phyloP scores from a whole-genome alignment of 2,797 vertebrate genomes.

The Anas georgica region DNA sequence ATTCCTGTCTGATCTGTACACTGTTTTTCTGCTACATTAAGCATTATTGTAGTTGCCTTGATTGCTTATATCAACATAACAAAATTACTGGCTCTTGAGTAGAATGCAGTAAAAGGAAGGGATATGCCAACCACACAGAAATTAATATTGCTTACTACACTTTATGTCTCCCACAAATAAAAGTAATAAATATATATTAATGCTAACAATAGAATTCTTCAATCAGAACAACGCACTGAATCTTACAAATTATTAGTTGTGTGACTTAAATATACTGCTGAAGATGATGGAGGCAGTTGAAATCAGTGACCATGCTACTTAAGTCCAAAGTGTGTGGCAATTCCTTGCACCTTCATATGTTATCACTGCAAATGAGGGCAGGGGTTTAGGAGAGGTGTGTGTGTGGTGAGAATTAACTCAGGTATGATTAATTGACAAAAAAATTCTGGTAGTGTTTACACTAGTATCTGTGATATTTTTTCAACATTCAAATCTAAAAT shows the following conservation, averaged over 20 bases:
- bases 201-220: neutral
- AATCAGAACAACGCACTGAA: neutral
- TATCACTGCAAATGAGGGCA: neutral
- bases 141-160: neutral
- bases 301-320: neutral
- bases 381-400: neutral
- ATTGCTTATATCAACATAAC: conserved; percentile 59
- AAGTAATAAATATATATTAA: neutral
- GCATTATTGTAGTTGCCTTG: conserved; percentile 41
- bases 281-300: neutral
- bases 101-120: conserved; percentile 12
- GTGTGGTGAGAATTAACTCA: neutral
- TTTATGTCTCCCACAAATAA: neutral
- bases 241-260: neutral
- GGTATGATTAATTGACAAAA: neutral
- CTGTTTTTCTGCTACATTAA: conserved; percentile 55
- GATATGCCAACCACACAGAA: neutral
- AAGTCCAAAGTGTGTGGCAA: neutral
- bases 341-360: neutral
- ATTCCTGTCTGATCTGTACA: neutral
- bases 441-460: neutral
- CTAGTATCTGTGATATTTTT: neutral
- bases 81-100: conserved; percentile 17
- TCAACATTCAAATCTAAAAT: neutral
- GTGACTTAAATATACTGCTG: neutral